These are phyloP conservation scores for Circaetus cinerascens DNA, from an alignment of 2,113 vertebrate genomes.

Conservation along the genomic window DNA sequence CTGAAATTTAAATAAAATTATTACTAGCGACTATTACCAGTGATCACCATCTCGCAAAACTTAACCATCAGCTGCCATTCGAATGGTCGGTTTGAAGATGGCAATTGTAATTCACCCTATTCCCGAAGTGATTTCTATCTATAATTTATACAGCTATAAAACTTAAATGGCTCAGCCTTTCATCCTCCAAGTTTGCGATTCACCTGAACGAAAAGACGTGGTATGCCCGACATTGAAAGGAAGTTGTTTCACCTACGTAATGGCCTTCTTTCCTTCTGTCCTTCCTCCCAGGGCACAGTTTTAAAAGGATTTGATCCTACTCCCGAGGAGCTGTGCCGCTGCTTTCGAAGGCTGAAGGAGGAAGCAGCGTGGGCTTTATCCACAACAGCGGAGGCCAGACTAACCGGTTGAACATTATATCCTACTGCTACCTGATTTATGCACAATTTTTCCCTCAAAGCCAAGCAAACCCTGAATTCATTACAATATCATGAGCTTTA, in stretches of 20 bases:
- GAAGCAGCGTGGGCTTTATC: not conserved
- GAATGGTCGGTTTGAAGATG: not conserved
- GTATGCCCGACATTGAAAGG: fast-evolving
- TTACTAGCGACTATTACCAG: not conserved
- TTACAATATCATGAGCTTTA: constrained; percentile 17
- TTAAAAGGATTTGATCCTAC: not conserved
- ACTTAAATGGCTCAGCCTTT: not conserved
- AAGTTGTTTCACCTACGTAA: not conserved
- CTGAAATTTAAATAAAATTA: constrained; percentile 25
- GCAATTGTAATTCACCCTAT: not conserved
- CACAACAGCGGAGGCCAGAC: not conserved
- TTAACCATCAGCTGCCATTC: not conserved
- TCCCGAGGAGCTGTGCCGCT: not conserved
- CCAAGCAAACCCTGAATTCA: constrained; percentile 5
- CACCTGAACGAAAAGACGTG: not conserved
- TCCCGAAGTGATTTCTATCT: constrained; percentile 25
- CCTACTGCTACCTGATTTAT: not conserved
- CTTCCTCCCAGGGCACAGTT: not conserved
- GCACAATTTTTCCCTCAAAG: not conserved
- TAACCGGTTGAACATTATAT: not conserved
- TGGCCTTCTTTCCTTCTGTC: not conserved
- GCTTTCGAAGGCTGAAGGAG: not conserved
- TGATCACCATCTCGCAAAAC: not conserved
- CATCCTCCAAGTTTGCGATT: not conserved
- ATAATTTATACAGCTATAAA: constrained; percentile 19